Percentiles rank a stretch among this genome's conserved stretches.
phyloP scores from a whole-genome alignment of 2,888 invertebrate genomes.

The Dermolepida albohirtum region DNA sequence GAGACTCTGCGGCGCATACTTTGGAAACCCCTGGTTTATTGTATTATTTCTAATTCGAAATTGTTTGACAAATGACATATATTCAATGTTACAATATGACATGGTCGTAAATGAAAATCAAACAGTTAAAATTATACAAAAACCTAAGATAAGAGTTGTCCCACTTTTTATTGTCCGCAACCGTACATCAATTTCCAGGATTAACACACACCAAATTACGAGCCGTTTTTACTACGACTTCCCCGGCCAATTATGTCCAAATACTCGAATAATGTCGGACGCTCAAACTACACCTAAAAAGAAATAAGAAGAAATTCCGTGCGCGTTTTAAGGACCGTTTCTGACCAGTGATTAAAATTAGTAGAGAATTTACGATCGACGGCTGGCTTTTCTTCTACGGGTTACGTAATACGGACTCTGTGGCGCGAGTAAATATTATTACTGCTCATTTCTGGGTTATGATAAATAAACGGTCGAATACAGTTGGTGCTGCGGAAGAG shows the following conservation, averaged over 20 bases:
- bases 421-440: constrained; percentile 39
- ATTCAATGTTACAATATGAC: no score
- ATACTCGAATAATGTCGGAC: constrained; percentile 22
- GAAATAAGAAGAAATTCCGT: constrained; percentile 15
- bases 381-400: constrained; percentile 14
- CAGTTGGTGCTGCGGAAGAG: not conserved
- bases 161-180: no score
- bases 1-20: no score
- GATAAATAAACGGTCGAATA: constrained; percentile 23
- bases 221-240: constrained; percentile 3
- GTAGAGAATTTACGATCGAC: constrained; percentile 22
- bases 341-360: constrained; percentile 21
- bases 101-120: no score
- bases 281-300: not conserved
- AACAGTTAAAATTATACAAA: no score
- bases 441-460: constrained; percentile 41
- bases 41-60: no score
- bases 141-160: no score
- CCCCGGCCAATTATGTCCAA: not conserved
- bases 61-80: no score
- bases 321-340: constrained; percentile 9
- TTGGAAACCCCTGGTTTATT: no score
- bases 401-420: constrained; percentile 30
- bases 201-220: not conserved
- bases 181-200: no score